A percentile compares a stretch with the other conserved stretches of the same genome.
Conservation (phyloP, 2,888 invertebrate genomes). For the Eristalis intricaria region DNA sequence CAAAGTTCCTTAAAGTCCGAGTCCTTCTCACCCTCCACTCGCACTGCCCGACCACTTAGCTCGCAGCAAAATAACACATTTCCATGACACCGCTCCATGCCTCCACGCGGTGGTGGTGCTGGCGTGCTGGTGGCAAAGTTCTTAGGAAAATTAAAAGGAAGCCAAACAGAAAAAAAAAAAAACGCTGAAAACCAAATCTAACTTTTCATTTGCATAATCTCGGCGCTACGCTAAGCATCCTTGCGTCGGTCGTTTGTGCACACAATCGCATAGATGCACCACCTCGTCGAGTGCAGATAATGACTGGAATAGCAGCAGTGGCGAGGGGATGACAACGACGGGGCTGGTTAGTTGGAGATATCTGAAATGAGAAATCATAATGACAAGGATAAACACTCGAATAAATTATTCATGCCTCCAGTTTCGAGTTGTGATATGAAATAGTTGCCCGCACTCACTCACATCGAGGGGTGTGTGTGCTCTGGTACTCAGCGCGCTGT, state of each 20-base stretch:
- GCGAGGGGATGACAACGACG: neutral
- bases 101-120: too few species aligned
- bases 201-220: slow-evolving; percentile 70
- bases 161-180: slow-evolving; percentile 5
- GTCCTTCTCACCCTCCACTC: slow-evolving; percentile 11
- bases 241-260: slow-evolving; percentile 46
- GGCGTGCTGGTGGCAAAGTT: slow-evolving; percentile 15
- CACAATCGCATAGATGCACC: slow-evolving; percentile 61
- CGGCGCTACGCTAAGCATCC: slow-evolving; percentile 62
- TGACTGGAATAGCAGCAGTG: neutral
- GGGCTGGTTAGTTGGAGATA: slow-evolving; percentile 49
- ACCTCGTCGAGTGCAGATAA: slow-evolving; percentile 21
- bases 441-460: slow-evolving; percentile 24
- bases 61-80: slow-evolving; percentile 53
- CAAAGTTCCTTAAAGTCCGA: slow-evolving; percentile 32
- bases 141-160: slow-evolving; percentile 62
- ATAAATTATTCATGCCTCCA: slow-evolving; percentile 70
- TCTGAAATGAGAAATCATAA: slow-evolving; percentile 72
- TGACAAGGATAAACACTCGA: slow-evolving; percentile 72
- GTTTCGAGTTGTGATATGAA: slow-evolving; percentile 67
- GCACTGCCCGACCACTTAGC: slow-evolving; percentile 3
- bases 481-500: slow-evolving; percentile 29
- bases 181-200: slow-evolving; percentile 31
- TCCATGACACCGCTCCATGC: neutral
- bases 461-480: slow-evolving; percentile 14